These are phyloP conservation scores for Eretmocerus hayati DNA, from an alignment of 2,888 invertebrate genomes.

Conservation along the genomic window DNA sequence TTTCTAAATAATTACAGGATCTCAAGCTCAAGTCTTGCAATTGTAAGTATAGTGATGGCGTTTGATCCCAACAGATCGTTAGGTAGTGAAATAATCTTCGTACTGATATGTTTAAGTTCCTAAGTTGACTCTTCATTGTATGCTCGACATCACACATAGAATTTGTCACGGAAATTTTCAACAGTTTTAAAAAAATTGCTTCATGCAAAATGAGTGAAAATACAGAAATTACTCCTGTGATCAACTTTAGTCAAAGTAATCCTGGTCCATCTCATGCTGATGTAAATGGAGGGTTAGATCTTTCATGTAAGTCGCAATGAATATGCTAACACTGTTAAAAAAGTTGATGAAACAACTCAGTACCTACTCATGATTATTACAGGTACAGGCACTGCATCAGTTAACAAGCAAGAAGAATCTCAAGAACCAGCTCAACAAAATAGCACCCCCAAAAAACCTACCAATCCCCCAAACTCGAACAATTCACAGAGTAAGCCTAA, in stretches of 20 bases:
- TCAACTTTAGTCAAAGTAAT: constrained; percentile 29
- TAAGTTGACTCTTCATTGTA: no score
- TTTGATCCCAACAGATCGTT: no score
- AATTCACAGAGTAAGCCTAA: constrained; percentile 48
- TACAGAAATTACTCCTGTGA: no score
- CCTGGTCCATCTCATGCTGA: constrained; percentile 30
- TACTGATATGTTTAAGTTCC: no score
- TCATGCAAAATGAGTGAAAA: constrained; percentile 13
- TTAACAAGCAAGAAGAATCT: constrained; percentile 30
- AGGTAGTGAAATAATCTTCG: no score
- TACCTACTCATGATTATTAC: neutral
- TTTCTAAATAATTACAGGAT: no score
- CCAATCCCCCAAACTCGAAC: constrained; percentile 24
- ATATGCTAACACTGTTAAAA: neutral
- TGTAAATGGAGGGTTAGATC: constrained; percentile 37
- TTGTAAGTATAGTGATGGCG: no score
- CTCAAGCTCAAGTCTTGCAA: no score
- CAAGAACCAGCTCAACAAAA: constrained; percentile 34
- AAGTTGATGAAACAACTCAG: neutral
- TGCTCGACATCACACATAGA: no score
- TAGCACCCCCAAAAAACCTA: constrained; percentile 31
- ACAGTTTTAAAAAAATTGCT: no score
- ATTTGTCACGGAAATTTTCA: no score
- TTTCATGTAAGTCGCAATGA: constrained; percentile 26
- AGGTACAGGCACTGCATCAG: constrained; percentile 2